Conservation (phyloP, 2,797 vertebrate species). For the Macroramphosus scolopax region DNA sequence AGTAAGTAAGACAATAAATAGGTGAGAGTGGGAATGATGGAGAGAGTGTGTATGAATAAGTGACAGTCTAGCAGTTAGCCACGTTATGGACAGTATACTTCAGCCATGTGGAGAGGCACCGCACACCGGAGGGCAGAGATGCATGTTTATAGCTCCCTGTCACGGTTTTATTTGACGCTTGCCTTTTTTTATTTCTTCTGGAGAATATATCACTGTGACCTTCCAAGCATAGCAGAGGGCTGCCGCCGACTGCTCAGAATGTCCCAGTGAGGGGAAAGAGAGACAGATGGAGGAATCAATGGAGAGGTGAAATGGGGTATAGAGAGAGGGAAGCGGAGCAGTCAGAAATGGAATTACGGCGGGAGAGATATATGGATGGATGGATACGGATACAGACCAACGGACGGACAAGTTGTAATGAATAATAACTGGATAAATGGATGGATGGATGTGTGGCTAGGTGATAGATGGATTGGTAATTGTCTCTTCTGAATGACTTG, state of each 20-base stretch:
- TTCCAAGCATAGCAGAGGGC: conserved; percentile 49
- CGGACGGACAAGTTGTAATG: too few relatives aligned
- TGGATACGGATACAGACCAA: neutral
- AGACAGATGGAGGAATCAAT: conserved; percentile 36
- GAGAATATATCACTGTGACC: conserved; percentile 43
- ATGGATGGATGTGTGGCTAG: neutral
- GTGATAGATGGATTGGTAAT: too few relatives aligned
- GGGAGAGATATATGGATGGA: conserved; percentile 4
- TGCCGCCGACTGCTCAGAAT: conserved; percentile 28
- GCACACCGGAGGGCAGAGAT: conserved; percentile 27
- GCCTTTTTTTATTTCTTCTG: conserved; percentile 63
- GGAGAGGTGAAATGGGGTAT: conserved; percentile 36
- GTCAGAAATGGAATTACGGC: conserved; percentile 1
- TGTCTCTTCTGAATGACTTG: too few relatives aligned
- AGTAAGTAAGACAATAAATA: conserved; percentile 28
- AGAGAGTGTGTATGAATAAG: too few relatives aligned
- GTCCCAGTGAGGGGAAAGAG: conserved; percentile 21
- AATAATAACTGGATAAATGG: neutral
- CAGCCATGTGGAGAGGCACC: conserved; percentile 30
- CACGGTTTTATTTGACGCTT: conserved; percentile 63
- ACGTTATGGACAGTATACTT: conserved; percentile 51
- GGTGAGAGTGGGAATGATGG: conserved; percentile 37
- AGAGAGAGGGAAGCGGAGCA: conserved; percentile 20
- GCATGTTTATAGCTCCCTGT: conserved; percentile 68
- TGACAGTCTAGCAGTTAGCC: conserved; percentile 47